Evolutionary conservation across 35 echinoderm and acorn worm species (phyloP), one percentile per base, ranked within the genome.

Genomic region (Chiridota heheva): DNA sequence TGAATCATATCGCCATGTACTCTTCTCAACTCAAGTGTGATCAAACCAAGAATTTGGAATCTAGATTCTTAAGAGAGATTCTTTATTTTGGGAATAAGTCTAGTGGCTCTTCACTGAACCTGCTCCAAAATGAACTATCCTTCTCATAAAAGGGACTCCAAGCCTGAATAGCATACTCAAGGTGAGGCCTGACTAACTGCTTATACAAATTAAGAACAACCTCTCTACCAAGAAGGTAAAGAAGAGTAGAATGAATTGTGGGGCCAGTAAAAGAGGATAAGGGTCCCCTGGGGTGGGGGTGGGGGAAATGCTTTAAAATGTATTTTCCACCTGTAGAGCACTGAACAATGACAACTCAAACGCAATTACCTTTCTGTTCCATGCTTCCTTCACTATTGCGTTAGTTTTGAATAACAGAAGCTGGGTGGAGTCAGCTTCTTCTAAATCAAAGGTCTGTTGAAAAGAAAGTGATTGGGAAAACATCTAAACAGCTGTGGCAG

Each of bases 351-450:
- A 66, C 58, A 41, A 20, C 16, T 27, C 38, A 5, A 0, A n/a
- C 37, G 41, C 69, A 28, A 51, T 70, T 74, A 67, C 85, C 67
- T 80, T 60, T 40, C 70, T 69, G 44, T 55, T 73, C 90, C 90
- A 92, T 39, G 38, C 29, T 40, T 35, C 24, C 7, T 74, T 81
- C 25, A 92, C 78, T 40, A 92, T 68, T 0, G 90, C 90, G 69
- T 87, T 66, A 29, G 90, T 92, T 42, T 77, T 64, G 60, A 81
- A 92, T 64, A 82, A 79, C n/a, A 92, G 69, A 18, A 92, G 69
- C 12, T 79, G n/a, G 46, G 75, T 58, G 15, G 69, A 38, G 60
- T 92, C 90, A n/a, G 81, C 90, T 30, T 72, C 44, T 55, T 44
- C 58, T 15, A 92, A 63, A 17, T 86, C 53, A 77, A 92, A 92